phyloP scores from a whole-genome alignment of 2,888 invertebrate species.

The Dusona sp. region DNA sequence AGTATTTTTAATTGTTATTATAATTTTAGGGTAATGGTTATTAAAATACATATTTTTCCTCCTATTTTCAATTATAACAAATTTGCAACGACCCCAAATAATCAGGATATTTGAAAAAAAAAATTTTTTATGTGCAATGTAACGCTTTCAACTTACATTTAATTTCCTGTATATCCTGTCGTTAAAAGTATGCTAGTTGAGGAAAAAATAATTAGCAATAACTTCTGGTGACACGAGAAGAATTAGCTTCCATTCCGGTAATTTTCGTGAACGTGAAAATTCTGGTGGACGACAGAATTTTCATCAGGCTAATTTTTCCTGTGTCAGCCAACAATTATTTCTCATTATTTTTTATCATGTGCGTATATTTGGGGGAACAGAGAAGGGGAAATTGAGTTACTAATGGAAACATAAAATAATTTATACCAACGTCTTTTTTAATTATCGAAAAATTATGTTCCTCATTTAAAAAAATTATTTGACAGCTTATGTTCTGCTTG shows the following conservation, averaged over 20 bases:
- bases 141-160: neutral
- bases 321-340: neutral
- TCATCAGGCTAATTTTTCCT: neutral
- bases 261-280: neutral
- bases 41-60: neutral
- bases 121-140: neutral
- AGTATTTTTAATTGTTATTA: neutral
- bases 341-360: neutral
- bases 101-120: neutral
- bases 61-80: neutral
- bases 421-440: neutral
- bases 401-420: neutral
- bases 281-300: neutral
- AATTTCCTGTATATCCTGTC: neutral
- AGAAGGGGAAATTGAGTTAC: neutral
- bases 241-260: constrained; percentile 3
- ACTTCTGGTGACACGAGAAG: constrained; percentile 2
- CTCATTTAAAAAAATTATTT: neutral
- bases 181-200: neutral
- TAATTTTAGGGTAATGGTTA: too few species aligned
- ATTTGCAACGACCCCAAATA: neutral
- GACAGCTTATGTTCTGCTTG: too few species aligned
- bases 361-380: neutral
- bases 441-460: neutral
- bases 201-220: neutral